These are phyloP conservation scores for Crocodylus rhombifer DNA, from an alignment of 2,797 vertebrate species.

Conservation along the genomic window DNA sequence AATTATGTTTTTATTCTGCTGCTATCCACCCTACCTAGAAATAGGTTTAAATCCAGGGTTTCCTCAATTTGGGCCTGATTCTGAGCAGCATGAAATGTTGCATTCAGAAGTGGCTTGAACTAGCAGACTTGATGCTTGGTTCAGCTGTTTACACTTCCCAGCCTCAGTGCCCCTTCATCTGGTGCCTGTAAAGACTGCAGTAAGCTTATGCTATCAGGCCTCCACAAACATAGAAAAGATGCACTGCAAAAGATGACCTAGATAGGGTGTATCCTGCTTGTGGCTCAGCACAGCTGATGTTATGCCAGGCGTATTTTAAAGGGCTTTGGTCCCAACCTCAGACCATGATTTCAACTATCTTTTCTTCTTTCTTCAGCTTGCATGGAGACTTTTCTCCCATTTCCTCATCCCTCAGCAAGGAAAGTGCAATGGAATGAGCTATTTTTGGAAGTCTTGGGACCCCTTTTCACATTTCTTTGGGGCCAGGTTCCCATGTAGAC, in stretches of 20 bases:
- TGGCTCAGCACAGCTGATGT: not conserved
- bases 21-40: slow-evolving; percentile 36
- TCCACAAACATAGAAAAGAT: not conserved
- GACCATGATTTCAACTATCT: too few species aligned
- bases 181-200: not conserved
- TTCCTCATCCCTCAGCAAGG: not conserved
- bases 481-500: not conserved
- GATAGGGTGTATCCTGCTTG: not conserved
- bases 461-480: not conserved
- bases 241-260: not conserved
- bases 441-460: not conserved
- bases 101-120: not conserved
- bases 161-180: not conserved
- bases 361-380: too few species aligned
- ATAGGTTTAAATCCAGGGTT: slow-evolving; percentile 48
- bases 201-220: not conserved
- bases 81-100: not conserved
- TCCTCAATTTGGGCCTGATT: slow-evolving; percentile 1
- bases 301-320: not conserved
- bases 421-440: not conserved
- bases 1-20: not conserved
- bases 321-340: not conserved
- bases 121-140: slow-evolving; percentile 15
- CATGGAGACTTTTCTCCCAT: not conserved
- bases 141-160: slow-evolving; percentile 2